phyloP scores from a whole-genome alignment of 2,113 vertebrate genomes.

The Archilochus colubris region DNA sequence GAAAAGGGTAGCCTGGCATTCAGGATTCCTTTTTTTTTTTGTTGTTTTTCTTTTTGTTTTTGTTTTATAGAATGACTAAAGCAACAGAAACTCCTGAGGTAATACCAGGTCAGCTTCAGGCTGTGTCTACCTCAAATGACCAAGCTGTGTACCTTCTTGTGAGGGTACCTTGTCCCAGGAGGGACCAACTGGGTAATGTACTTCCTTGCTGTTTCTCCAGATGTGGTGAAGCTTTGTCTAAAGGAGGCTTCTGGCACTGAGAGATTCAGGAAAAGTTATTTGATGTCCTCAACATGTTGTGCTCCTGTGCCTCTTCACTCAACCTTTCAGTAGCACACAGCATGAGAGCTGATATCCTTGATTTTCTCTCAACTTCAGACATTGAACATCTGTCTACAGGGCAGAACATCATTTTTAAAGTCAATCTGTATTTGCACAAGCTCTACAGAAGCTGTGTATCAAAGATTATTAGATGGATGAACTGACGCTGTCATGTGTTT shows the following conservation, averaged over 20 bases:
- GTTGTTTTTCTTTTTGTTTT: neutral
- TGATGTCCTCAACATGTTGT: neutral
- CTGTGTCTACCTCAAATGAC: neutral
- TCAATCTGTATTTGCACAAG: conserved; percentile 25
- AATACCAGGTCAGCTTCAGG: neutral
- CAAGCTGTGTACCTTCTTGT: neutral
- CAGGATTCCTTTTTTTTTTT: neutral
- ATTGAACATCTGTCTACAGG: neutral
- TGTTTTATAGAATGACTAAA: neutral
- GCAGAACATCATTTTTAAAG: neutral
- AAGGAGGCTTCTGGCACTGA: neutral
- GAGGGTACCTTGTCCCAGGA: accelerated
- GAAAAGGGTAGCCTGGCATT: neutral
- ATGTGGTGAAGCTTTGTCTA: neutral
- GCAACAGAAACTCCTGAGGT: neutral
- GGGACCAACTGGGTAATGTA: neutral
- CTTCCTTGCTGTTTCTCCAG: neutral
- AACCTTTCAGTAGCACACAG: neutral
- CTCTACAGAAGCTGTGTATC: conserved; percentile 6
- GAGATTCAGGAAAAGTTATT: neutral
- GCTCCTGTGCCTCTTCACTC: neutral
- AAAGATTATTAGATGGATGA: neutral
- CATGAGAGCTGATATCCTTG: neutral
- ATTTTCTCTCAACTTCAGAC: neutral
- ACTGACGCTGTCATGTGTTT: neutral